Percentiles rank a stretch among this genome's conserved stretches.
Conservation (phyloP, 2,113 vertebrate genomes). For the Melanocharis versteri region DNA sequence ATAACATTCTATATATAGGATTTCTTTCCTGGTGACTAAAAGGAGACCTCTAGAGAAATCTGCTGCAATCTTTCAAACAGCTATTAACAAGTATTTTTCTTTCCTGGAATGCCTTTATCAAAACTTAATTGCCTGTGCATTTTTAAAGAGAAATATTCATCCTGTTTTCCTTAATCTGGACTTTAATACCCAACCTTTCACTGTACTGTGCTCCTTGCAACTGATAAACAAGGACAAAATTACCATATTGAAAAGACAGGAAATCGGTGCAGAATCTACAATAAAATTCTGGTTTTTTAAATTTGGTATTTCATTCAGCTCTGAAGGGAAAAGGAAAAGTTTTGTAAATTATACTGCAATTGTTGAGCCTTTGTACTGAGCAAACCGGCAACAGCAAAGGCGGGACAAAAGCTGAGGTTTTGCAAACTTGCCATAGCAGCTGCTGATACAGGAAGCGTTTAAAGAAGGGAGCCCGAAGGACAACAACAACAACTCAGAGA, state of each 20-base stretch:
- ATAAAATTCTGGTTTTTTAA: background rate
- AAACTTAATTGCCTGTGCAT: background rate
- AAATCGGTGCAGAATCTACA: background rate
- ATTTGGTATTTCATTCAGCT: background rate
- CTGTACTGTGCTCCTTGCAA: background rate
- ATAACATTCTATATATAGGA: background rate
- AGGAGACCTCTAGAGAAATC: conserved; percentile 26
- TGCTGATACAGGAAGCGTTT: conserved; percentile 72
- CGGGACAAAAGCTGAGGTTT: conserved; percentile 67
- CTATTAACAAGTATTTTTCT: background rate
- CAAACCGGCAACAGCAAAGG: conserved; percentile 17
- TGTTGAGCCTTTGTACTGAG: background rate
- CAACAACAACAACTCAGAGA: conserved; percentile 45
- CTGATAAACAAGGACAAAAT: background rate
- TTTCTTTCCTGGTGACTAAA: background rate
- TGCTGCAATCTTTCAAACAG: background rate
- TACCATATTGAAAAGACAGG: background rate
- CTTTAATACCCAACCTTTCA: background rate
- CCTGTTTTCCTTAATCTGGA: background rate
- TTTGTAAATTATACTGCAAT: background rate
- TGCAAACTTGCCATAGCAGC: conserved; percentile 66
- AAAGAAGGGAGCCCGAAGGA: conserved; percentile 55
- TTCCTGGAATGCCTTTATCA: background rate
- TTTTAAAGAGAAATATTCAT: background rate
- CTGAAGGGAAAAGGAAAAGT: background rate